Base-by-base conservation (phyloP, 1,140 invertebrate genomes). In the Drosophila tsacasi region DNA sequence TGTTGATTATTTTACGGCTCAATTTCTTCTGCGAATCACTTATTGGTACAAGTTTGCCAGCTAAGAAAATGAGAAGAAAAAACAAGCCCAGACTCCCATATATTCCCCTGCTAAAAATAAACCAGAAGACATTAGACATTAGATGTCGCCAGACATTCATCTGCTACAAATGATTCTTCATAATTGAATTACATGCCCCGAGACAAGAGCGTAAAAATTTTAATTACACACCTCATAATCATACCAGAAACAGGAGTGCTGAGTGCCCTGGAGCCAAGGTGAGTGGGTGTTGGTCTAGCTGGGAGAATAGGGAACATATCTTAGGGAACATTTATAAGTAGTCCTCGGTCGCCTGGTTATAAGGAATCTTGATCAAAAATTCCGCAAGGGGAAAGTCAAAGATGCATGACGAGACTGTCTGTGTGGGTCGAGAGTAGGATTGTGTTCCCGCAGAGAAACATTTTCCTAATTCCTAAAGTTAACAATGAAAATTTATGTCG, bases 141-240 rank as follows among this genome's bases (percentile, higher is more conserved):
- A 83, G 76, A 78, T 42, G 61, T 61, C 72, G 46, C 59, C 79
- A 82, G 79, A 76, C 73, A 76, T 66, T 76, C 71, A 83, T 83
- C 77, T 78, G 80, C 64, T 79, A 55, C 80, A 91, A 91, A 90
- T 87, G 80, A 81, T 87, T 89, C 69, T 75, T 91, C 83, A 91
- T 89, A 91, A 91, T 91, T 91, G 62, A 91, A 91, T 91, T 91
- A 90, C 89, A 83, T 81, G 66, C 57, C 68, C 77, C 47, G 76
- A 73, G 84, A 89, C 79, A 91, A 83, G 74, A 80, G 81, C 89
- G 90, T 92, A 86, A 90, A 90, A 85, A 86, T 91, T 79, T 83
- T 92, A 91, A 91, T 91, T 91, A 91, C 82, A 92, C 90, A 91
- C 89, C 89, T 91, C 89, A 91, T 92, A 81, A 91, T 91, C 89